Evolutionary conservation across 2,113 vertebrate species (phyloP), one percentile per base, ranked within the genome.

Genomic region (Protobothrops mucrosquamatus): DNA sequence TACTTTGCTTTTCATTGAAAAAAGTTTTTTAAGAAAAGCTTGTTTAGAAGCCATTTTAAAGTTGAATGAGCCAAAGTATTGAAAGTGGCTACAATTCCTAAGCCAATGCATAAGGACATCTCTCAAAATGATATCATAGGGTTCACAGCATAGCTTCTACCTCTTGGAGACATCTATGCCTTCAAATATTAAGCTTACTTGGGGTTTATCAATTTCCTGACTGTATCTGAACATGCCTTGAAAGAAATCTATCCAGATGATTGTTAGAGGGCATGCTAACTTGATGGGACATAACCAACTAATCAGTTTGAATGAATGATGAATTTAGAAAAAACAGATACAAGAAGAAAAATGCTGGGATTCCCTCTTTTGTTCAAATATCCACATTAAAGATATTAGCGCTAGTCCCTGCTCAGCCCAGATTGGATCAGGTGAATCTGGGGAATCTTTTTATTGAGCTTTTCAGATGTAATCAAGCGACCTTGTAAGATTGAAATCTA

Each of bases 201-300:
- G 90, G 89, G 93, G 94, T 96, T 93, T 91, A 34, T 96, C 92
- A 94, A 43, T 56, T 95, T 95, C 96, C 89, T 95, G 15, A 39
- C 48, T 95, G 93, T 14, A 69, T 5, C 61, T 69, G 61, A 69
- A 69, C 14, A 6, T 69, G 29, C 61, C 61, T n/a, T 69, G 29
- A 29, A n/a, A 14, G 29, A 69, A 69, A 69, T n/a, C 61, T 14
- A n/a, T n/a, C 59, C 3, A 29, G 9, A 14, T 6, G 4, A 69
- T 69, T 15, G 61, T 69, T n/a, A 69, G 11, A 69, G 12, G n/a
- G 29, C 29, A 69, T 11, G 1, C 4, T 69, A n/a, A 69, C 61
- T 69, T 69, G 29, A 14, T 69, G 29, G 29, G 29, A n/a, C 26
- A 14, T n/a, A 69, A 69, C 10, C 59, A 64, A 12, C 61, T 10